Base-by-base conservation (phyloP, 2,888 invertebrate species). In the Pandemis corylana region DNA sequence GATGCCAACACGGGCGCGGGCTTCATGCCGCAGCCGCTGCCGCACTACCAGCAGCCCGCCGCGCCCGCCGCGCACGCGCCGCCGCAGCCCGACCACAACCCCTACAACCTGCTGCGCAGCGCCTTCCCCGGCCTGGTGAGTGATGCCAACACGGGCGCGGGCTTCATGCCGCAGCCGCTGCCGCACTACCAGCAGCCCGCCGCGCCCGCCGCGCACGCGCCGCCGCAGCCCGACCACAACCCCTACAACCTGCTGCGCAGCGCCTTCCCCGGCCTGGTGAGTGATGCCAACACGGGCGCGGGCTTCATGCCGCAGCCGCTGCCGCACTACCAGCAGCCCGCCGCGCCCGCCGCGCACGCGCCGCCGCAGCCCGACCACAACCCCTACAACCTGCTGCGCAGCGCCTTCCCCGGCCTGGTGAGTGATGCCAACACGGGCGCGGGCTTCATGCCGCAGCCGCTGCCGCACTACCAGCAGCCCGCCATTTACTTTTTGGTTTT, bases 111-210 rank as follows among this genome's bases (percentile, higher is more conserved):
- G 84, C 83, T 93, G 41, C 83, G 87, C 67, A 85, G 85, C 41
- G 90, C 92, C 0, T 93, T 94, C 80, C 92, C 93, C 0, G 85
- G 81, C 51, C 77, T 94, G 86, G 94, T 94, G 28, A 80, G 88
- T 79, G 10, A 28, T n/a, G 81, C 88, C 73, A 85, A 85, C 81
- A 77, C 86, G 7, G 7, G 83, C 69, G 64, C 76, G 63, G 80
- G 77, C 41, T 86, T 84, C 81, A 51, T 85, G 77, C 84, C 86
- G 76, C 88, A 68, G 20, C 44, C 62, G 41, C 13, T 36, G 12
- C 12, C 64, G 9, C 63, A 41, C 62, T n/a, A n/a, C n/a, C n/a
- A n/a, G n/a, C n/a, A n/a, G n/a, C n/a, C n/a, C n/a, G n/a, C n/a
- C n/a, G n/a, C n/a, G n/a, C n/a, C n/a, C n/a, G n/a, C n/a, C n/a